Evolutionary conservation across 1,140 invertebrate species (phyloP).

Genomic region (Ooceraea biroi): DNA sequence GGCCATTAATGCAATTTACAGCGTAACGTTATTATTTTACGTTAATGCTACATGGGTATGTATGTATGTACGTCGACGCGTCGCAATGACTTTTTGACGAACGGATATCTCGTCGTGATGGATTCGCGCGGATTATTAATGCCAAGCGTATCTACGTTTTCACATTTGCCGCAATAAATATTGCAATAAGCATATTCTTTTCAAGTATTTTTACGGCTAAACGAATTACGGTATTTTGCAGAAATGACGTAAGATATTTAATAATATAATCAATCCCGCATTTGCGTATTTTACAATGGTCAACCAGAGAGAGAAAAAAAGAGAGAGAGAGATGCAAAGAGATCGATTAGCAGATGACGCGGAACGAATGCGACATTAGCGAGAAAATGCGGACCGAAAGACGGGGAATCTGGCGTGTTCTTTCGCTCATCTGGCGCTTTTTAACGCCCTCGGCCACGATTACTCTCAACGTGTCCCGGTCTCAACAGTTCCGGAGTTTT

Average conservation of each 20-base stretch:
- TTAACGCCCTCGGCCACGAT: slow-evolving; percentile 61
- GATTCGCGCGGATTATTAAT: background rate
- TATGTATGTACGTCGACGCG: slow-evolving; percentile 19
- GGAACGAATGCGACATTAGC: slow-evolving; percentile 5
- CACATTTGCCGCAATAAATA: too few species aligned
- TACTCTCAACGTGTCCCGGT: slow-evolving; percentile 52
- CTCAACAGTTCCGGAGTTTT: slow-evolving; percentile 50
- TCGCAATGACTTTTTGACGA: slow-evolving; percentile 30
- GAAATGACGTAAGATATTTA: too few species aligned
- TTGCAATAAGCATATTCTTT: too few species aligned
- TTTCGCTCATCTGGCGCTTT: slow-evolving; percentile 45
- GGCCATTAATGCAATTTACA: slow-evolving; percentile 55
- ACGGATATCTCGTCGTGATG: background rate
- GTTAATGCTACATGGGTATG: slow-evolving; percentile 38
- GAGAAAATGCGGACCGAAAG: slow-evolving; percentile 6
- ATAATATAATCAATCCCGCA: too few species aligned
- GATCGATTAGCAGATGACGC: background rate
- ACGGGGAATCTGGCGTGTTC: slow-evolving; percentile 28
- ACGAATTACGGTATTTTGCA: too few species aligned
- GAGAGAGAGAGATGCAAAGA: too few species aligned
- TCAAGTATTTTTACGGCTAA: too few species aligned
- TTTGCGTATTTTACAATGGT: too few species aligned
- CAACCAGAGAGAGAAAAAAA: too few species aligned
- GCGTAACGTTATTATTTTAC: slow-evolving; percentile 61
- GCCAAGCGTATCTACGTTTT: background rate